These are phyloP conservation scores for Scolopax mira DNA, from an alignment of 2,113 vertebrate genomes.

Conservation along the genomic window DNA sequence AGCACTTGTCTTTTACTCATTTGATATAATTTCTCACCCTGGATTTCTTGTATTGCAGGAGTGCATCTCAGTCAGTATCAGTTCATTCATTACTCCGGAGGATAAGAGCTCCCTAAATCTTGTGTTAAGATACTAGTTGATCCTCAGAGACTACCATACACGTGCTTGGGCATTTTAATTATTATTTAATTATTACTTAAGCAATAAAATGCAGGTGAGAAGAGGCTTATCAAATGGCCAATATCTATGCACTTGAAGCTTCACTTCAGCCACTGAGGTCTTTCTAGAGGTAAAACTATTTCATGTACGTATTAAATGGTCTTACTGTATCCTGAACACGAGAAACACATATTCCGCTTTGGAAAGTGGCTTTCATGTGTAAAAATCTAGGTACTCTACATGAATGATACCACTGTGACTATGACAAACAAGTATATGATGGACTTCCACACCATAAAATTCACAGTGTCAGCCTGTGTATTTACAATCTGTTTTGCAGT, in stretches of 20 bases:
- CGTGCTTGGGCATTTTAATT: background rate
- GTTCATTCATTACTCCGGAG: background rate
- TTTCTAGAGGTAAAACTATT: background rate
- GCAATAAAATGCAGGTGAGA: background rate
- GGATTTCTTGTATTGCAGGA: background rate
- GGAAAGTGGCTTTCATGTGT: background rate
- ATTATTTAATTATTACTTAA: background rate
- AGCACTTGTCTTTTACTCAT: background rate
- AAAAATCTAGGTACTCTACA: background rate
- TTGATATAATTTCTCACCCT: accelerated
- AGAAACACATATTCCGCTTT: background rate
- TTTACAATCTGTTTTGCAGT: background rate
- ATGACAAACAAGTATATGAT: background rate
- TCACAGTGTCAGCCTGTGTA: background rate
- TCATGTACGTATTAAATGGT: background rate
- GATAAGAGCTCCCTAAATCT: background rate
- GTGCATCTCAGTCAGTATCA: background rate
- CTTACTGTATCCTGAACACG: background rate
- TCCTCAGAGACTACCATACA: background rate
- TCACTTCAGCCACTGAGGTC: background rate
- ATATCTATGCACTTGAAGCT: background rate
- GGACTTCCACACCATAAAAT: background rate
- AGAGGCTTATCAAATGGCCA: background rate
- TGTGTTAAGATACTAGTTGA: background rate
- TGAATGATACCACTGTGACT: background rate